phyloP scores from a whole-genome alignment of 2,113 vertebrate species.

The Anguilla rostrata region DNA sequence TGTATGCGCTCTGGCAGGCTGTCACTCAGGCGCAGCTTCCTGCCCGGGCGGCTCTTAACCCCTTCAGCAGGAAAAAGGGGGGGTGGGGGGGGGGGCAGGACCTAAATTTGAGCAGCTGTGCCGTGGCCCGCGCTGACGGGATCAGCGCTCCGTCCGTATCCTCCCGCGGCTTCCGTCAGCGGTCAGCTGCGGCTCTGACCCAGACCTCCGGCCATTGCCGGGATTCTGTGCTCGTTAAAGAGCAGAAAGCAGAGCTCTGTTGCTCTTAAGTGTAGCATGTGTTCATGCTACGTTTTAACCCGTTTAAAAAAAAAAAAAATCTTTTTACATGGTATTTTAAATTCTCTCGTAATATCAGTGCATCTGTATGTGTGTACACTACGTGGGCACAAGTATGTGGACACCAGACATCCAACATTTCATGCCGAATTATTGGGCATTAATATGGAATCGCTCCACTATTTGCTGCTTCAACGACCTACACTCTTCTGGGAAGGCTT shows the following conservation, averaged over 20 bases:
- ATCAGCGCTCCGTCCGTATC: not conserved
- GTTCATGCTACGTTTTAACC: not conserved
- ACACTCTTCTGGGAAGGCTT: no score
- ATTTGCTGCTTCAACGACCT: no score
- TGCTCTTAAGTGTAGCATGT: not conserved
- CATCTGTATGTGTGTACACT: not conserved
- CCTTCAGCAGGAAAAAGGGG: slow-evolving; percentile 38
- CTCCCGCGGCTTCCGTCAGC: not conserved
- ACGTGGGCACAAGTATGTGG: no score
- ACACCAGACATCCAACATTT: no score
- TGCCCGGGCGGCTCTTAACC: slow-evolving; percentile 56
- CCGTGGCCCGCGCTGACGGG: not conserved
- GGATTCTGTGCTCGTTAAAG: not conserved
- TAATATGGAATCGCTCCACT: no score
- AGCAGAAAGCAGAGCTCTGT: not conserved
- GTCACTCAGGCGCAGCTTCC: slow-evolving; percentile 46
- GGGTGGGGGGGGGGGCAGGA: not conserved
- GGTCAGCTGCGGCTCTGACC: not conserved
- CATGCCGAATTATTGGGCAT: no score
- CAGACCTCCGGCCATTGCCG: not conserved
- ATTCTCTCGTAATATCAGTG: no score
- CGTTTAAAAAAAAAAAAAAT: no score
- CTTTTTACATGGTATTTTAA: not conserved
- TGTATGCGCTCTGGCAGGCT: slow-evolving; percentile 42
- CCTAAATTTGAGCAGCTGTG: not conserved